phyloP scores from a whole-genome alignment of 2,113 vertebrate species.

The Cryptomyrus ogoouensis region DNA sequence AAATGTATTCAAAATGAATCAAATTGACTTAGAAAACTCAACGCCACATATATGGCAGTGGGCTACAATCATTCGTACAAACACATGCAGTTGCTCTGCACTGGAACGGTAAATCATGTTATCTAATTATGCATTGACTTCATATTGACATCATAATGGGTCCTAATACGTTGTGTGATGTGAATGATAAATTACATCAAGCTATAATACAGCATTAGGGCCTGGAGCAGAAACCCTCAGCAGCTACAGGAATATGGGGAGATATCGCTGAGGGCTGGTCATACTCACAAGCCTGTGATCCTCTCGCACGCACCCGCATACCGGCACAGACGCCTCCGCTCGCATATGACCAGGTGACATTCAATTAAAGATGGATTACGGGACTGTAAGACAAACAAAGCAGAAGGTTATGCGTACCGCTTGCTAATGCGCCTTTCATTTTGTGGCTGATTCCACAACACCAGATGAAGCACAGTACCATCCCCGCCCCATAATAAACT shows the following conservation, averaged over 20 bases:
- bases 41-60: neutral
- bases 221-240: slow-evolving; percentile 26
- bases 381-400: slow-evolving; percentile 86
- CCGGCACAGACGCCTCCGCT: neutral
- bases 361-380: slow-evolving; percentile 99
- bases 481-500: slow-evolving; percentile 63
- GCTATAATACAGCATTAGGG: slow-evolving; percentile 28
- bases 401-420: slow-evolving; percentile 81
- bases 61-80: neutral
- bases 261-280: neutral
- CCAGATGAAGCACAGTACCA: slow-evolving; percentile 71
- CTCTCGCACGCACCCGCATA: neutral
- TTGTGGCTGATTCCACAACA: slow-evolving; percentile 81
- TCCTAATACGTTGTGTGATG: slow-evolving; percentile 29
- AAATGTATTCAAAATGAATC: neutral
- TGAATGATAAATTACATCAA: neutral
- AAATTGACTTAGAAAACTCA: neutral
- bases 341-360: slow-evolving; percentile 58
- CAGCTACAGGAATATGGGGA: neutral
- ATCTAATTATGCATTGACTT: neutral
- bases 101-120: neutral
- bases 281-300: slow-evolving; percentile 37
- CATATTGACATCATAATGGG: neutral
- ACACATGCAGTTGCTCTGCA: neutral
- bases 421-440: slow-evolving; percentile 97